A percentile compares a stretch with the other conserved stretches of the same genome.
phyloP scores from a whole-genome alignment of 2,113 vertebrate species.

The Eptesicus fuscus region DNA sequence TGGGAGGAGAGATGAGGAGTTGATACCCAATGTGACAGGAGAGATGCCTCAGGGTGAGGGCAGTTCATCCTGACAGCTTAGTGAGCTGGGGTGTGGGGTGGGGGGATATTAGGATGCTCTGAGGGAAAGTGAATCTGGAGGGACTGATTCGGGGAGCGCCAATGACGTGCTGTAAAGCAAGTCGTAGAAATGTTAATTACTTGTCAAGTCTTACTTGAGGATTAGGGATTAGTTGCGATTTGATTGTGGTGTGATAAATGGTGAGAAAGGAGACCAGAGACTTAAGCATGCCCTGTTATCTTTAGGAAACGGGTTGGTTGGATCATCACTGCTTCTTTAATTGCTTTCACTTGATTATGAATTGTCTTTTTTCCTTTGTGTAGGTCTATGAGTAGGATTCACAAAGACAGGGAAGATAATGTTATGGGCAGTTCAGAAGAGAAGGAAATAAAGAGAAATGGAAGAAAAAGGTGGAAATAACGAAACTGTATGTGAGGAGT shows the following conservation, averaged over 20 bases:
- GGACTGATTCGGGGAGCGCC: neutral
- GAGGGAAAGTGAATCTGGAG: neutral
- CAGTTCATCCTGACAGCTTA: neutral
- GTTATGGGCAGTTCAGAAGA: neutral
- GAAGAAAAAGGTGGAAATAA: neutral
- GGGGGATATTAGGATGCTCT: neutral
- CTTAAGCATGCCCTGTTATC: neutral
- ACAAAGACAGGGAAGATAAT: neutral
- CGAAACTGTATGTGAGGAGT: neutral
- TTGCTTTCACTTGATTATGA: neutral
- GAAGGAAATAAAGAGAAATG: neutral
- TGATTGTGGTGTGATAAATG: neutral
- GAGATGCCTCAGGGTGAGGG: neutral
- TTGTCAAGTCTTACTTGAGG: neutral
- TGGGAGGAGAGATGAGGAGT: too few species aligned
- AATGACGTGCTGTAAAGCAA: neutral
- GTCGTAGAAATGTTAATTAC: neutral
- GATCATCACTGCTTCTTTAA: neutral
- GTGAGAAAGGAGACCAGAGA: neutral
- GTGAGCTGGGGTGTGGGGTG: neutral
- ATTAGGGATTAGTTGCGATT: neutral
- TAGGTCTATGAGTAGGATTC: neutral
- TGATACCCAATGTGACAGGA: neutral
- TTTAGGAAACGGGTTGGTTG: neutral
- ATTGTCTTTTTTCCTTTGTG: neutral